Conservation (phyloP, 1,140 invertebrate species). For the Zeugodacus cucurbitae region DNA sequence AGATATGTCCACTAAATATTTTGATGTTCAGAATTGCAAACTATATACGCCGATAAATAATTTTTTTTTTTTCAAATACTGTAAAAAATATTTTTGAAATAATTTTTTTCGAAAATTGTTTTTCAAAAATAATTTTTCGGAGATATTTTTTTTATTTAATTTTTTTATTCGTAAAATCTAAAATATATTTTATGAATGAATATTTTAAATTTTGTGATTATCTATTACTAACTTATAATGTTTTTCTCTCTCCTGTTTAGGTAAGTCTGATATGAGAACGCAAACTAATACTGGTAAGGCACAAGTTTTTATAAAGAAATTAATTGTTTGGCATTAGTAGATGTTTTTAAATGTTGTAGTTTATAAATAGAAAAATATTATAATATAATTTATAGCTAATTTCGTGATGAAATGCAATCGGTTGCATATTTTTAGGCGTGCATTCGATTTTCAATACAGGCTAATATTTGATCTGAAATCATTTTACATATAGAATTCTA, state of each 20-base stretch:
- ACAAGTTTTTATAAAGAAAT: background rate
- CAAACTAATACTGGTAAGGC: background rate
- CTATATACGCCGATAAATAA: no score
- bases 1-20: no score
- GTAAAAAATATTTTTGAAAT: background rate
- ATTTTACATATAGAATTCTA: no score
- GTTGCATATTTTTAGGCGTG: background rate
- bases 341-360: background rate
- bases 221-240: background rate
- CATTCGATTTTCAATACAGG: no score
- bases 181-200: no score
- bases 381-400: no score
- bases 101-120: background rate
- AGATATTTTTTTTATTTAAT: conserved; percentile 13
- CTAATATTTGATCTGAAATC: no score
- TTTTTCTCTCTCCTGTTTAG: background rate
- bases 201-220: no score
- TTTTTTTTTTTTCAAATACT: background rate
- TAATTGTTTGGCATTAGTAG: background rate
- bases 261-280: conserved; percentile 4
- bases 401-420: no score
- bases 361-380: no score
- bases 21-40: background rate
- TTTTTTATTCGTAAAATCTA: background rate
- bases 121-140: conserved; percentile 28